Evolutionary conservation across 2,113 vertebrate genomes (phyloP).

Genomic region (Platichthys stellatus): DNA sequence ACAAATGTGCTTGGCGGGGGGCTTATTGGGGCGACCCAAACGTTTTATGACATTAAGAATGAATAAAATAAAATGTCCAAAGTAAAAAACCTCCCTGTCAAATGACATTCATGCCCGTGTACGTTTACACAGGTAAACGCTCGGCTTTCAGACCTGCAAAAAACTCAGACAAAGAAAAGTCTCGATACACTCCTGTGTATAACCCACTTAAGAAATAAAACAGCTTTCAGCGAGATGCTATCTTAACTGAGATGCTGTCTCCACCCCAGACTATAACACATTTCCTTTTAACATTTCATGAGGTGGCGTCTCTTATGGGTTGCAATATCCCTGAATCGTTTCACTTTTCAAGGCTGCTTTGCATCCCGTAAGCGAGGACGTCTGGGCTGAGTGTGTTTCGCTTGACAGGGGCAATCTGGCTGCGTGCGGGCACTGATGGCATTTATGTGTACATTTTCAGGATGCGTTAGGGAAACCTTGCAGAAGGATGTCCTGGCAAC

Average conservation of each 20-base stretch:
- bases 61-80: neutral
- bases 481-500: constrained; percentile 64
- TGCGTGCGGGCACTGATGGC: constrained; percentile 74
- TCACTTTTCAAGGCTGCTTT: constrained; percentile 66
- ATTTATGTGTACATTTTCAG: constrained; percentile 81
- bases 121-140: constrained; percentile 1
- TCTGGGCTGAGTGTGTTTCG: constrained; percentile 55
- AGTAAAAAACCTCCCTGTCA: neutral
- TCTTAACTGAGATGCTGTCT: constrained; percentile 50
- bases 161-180: constrained; percentile 12
- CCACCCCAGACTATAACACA: constrained; percentile 45
- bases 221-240: constrained; percentile 39
- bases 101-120: constrained; percentile 2
- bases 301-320: constrained; percentile 59
- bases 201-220: constrained; percentile 25
- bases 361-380: constrained; percentile 50
- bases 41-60: constrained; percentile 13
- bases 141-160: constrained; percentile 16
- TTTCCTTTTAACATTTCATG: constrained; percentile 76
- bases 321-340: constrained; percentile 64
- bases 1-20: neutral
- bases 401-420: constrained; percentile 65
- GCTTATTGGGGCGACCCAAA: neutral
- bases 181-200: constrained; percentile 5
- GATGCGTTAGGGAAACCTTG: constrained; percentile 73